Conservation (phyloP, 2,797 vertebrate species). For the Phataginus tetradactyla region DNA sequence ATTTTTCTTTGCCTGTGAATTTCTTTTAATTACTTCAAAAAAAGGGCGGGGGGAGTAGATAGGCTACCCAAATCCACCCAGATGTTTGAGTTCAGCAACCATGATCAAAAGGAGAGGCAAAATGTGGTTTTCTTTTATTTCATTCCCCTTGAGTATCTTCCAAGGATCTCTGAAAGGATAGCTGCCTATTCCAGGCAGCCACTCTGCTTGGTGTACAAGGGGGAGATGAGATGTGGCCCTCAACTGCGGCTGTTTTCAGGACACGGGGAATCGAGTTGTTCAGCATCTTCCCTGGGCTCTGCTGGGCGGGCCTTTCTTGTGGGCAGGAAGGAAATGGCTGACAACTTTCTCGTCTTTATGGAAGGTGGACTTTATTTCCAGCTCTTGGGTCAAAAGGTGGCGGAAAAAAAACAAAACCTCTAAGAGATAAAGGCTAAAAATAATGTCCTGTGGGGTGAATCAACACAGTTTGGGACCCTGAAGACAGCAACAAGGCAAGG, state of each 20-base stretch:
- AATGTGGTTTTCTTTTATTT: neutral
- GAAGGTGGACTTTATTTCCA: constrained; percentile 85
- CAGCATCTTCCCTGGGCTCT: constrained; percentile 49
- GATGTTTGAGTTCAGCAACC: neutral
- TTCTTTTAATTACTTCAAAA: constrained; percentile 22
- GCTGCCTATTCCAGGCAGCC: neutral
- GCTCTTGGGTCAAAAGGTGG: constrained; percentile 85
- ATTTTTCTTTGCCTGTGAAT: neutral
- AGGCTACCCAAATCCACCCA: neutral
- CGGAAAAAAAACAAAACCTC: constrained; percentile 85
- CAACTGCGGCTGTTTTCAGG: neutral
- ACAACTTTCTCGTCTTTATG: constrained; percentile 88
- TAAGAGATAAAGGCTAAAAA: constrained; percentile 86
- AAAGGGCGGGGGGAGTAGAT: neutral
- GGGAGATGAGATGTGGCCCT: neutral
- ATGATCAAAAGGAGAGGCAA: neutral
- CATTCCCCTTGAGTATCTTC: neutral
- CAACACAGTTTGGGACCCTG: constrained; percentile 61
- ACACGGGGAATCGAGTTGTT: neutral
- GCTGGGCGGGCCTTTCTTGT: constrained; percentile 81
- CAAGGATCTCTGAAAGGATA: neutral
- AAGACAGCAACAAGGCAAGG: constrained; percentile 70
- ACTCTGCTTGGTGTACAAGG: no score
- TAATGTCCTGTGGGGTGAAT: constrained; percentile 72
- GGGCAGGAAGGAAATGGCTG: constrained; percentile 87